Conservation (phyloP, 2,888 invertebrate genomes). For the Monopis laevigella region DNA sequence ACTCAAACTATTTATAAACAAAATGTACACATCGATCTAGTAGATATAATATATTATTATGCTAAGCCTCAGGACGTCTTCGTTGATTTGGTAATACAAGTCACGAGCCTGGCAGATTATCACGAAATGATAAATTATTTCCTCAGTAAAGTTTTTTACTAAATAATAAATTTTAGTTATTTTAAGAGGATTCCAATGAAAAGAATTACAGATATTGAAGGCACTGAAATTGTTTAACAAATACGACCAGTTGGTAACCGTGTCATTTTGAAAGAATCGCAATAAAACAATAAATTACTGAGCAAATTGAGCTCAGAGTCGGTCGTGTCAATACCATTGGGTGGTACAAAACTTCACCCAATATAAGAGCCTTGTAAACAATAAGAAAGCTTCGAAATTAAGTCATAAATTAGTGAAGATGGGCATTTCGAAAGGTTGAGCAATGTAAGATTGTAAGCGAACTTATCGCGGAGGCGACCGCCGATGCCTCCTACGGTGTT, state of each 20-base stretch:
- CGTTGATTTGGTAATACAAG: slow-evolving; percentile 61
- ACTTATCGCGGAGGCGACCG: slow-evolving; percentile 23
- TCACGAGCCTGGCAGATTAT: too few species aligned
- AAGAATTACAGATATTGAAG: too few species aligned
- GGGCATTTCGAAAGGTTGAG: slow-evolving; percentile 47
- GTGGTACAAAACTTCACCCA: background rate
- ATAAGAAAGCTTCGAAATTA: slow-evolving; percentile 35
- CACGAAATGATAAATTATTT: too few species aligned
- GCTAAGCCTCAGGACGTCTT: slow-evolving; percentile 52
- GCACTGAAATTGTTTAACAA: too few species aligned
- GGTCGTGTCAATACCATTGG: too few species aligned
- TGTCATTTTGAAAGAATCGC: too few species aligned
- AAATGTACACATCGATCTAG: slow-evolving; percentile 38
- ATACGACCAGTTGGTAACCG: too few species aligned
- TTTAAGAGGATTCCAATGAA: too few species aligned
- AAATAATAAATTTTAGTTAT: too few species aligned
- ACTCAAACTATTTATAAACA: slow-evolving; percentile 29
- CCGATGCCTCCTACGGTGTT: slow-evolving; percentile 53
- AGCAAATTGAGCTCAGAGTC: too few species aligned
- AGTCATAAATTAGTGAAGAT: slow-evolving; percentile 58
- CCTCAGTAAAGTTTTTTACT: too few species aligned
- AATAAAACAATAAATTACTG: too few species aligned
- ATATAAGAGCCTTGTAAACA: background rate
- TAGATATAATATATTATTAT: slow-evolving; percentile 29
- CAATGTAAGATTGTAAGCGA: slow-evolving; percentile 33